A percentile compares a stretch with the other conserved stretches of the same genome.
Conservation (phyloP, 2,113 vertebrate species). For the Brienomyrus brachyistius region DNA sequence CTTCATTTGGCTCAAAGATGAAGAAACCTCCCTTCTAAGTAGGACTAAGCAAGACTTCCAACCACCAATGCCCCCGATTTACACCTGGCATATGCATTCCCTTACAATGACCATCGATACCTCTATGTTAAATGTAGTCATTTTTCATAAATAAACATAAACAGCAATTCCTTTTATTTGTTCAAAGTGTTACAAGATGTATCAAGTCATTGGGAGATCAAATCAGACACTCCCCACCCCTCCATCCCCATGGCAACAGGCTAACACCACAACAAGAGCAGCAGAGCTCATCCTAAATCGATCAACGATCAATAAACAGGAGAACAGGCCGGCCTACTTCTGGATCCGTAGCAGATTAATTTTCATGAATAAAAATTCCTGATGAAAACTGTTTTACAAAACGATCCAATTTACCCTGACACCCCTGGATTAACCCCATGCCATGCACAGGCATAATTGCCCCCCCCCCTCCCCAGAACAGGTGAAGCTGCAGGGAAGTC, state of each 20-base stretch:
- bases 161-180: neutral
- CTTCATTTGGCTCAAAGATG: neutral
- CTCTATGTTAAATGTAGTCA: slow-evolving; percentile 16
- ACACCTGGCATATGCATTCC: neutral
- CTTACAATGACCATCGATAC: neutral
- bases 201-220: neutral
- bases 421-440: neutral
- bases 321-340: neutral
- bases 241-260: neutral
- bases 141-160: slow-evolving; percentile 26
- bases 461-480: neutral
- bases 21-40: slow-evolving; percentile 32
- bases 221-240: neutral
- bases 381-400: neutral
- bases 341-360: neutral
- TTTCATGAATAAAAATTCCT: neutral
- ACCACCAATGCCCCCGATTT: slow-evolving; percentile 23
- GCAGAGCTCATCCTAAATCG: neutral
- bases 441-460: too few relatives aligned
- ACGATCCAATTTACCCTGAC: neutral
- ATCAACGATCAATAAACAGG: neutral
- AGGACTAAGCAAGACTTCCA: slow-evolving; percentile 20
- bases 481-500: neutral
- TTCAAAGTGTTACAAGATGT: neutral
- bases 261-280: neutral